Conservation (phyloP, 2,797 vertebrate genomes). For the Lophotriccus pileatus region DNA sequence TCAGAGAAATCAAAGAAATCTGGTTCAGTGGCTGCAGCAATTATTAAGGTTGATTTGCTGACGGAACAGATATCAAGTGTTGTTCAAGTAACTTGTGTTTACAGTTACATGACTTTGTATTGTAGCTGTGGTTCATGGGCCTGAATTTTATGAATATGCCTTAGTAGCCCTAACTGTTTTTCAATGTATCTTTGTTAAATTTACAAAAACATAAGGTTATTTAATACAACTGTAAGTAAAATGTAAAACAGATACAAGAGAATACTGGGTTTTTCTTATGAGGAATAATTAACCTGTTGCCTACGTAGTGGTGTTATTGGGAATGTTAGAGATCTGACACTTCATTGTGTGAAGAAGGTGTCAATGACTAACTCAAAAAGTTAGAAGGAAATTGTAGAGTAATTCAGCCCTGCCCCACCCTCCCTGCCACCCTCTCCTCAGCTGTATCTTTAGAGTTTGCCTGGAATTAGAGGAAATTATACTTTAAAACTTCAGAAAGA, state of each 20-base stretch:
- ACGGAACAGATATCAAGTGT: background rate
- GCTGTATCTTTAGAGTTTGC: background rate
- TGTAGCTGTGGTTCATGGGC: background rate
- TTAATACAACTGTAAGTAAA: background rate
- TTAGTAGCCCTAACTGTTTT: background rate
- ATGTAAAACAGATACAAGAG: background rate
- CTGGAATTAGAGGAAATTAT: background rate
- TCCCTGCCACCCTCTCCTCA: background rate
- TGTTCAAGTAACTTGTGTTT: background rate
- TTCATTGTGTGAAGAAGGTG: background rate
- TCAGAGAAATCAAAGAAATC: background rate
- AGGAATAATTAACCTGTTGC: background rate
- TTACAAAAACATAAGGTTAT: background rate
- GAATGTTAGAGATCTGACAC: background rate
- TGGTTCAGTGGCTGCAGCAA: background rate
- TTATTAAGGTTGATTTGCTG: background rate
- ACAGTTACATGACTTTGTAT: background rate
- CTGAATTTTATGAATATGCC: background rate
- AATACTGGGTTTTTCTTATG: accelerated
- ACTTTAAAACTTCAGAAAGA: background rate
- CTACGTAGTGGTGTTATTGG: background rate
- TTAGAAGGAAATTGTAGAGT: background rate
- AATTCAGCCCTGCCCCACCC: background rate
- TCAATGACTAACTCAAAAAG: background rate
- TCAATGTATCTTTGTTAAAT: background rate